Conservation (phyloP, 2,113 vertebrate species). For the Podilymbus podiceps region DNA sequence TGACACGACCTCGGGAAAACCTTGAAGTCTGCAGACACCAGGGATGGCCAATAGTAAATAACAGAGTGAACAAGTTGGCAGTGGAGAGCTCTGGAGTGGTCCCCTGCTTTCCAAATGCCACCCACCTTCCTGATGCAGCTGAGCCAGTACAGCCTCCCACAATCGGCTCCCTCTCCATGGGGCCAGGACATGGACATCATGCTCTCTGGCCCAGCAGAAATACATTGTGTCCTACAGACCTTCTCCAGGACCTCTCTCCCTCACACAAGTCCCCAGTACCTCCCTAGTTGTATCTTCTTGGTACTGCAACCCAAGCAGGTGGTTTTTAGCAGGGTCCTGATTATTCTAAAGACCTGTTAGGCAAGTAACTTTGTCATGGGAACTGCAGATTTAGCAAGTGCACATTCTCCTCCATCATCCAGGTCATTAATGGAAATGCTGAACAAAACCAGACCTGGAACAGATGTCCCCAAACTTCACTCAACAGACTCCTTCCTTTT, state of each 20-base stretch:
- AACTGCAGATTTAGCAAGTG: background rate
- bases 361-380: background rate
- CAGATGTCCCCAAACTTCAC: background rate
- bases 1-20: background rate
- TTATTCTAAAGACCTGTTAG: background rate
- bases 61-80: background rate
- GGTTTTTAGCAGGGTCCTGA: background rate
- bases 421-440: background rate
- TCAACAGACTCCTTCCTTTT: background rate
- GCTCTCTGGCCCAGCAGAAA: background rate
- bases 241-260: background rate
- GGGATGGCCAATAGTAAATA: background rate
- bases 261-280: background rate
- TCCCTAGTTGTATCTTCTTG: background rate
- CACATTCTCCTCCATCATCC: background rate
- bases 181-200: background rate
- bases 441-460: background rate
- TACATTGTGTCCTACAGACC: background rate
- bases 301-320: background rate
- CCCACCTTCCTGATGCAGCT: background rate
- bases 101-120: background rate
- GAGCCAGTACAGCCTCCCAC: background rate
- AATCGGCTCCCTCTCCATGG: fast-evolving
- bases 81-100: background rate
- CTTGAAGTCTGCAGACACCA: background rate